Evolutionary conservation across 2,888 invertebrate species (phyloP), one percentile per base, ranked within the genome.

Genomic region (Psococerastis gibbosa): DNA sequence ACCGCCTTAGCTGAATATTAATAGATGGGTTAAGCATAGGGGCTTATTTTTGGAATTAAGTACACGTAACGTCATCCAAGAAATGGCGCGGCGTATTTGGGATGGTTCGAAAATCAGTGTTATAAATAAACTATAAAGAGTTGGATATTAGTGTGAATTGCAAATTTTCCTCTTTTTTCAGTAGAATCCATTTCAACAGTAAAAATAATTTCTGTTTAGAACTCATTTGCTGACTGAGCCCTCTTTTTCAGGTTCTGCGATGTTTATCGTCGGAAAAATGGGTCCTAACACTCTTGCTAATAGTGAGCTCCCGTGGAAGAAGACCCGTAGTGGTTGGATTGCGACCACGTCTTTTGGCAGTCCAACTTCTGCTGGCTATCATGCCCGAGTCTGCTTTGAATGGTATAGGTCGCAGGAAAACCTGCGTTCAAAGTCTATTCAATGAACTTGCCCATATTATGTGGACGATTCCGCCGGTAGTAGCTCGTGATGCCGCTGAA

Each of bases 391-490:
- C 11, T 11, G 6, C 27, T 11, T 27, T 11, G 8, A 11, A 9
- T 9, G 27, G 27, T 11, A 9, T 11, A 6, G 51, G 54, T 13
- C 52, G 62, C 44, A 54, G 62, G 33, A 63, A 64, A 48, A 57
- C 64, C 57, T 64, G 73, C n/a, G 60, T 70, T 1, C 59, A 63
- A 33, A 63, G 64, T 48, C 55, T 73, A 32, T 66, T 73, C 46
- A 54, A 58, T 34, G 67, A 69, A 50, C 54, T 73, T 27, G 61
- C 68, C 2, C 59, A 61, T 41, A 66, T 66, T 49, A 65, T 71
- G 64, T 73, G 73, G 72, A 57, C 55, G 8, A 57, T 64, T 17
- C 66, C 68, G 2, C 52, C 55, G 33, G 53, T 53, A 22, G 48
- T 56, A 4, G 56, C 57, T 15, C 56, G 57, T 31, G 49, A 52